Evolutionary conservation across 2,888 invertebrate genomes (phyloP), one percentile per base, ranked within the genome.

Genomic region (Drosophila incognita): DNA sequence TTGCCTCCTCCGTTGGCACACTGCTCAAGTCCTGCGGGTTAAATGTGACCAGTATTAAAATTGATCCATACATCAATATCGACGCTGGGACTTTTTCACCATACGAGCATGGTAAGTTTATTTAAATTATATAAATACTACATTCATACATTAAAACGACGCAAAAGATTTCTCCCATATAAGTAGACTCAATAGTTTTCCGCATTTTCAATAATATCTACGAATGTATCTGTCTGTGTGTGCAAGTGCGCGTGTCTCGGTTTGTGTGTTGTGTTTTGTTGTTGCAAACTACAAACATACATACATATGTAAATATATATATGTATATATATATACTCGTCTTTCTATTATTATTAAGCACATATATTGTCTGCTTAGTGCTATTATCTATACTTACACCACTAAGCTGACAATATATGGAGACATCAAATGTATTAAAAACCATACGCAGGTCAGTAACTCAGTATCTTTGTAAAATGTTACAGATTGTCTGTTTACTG

Each of bases 61-160:
- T 99, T 92, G 99, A 99, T 94, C 99, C 99, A 0, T 99, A 99
- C 92, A 98, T 99, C 81, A 99, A 99, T 94, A 98, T 99, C 74
- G 99, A 99, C 93, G 99, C 99, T 78, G 99, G 99, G 71, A 99
- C 99, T 29, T 99, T 99, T 94, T 99, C 99, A 13, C 99, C 99
- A 0, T 99, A 98, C 92, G 99, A 99, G 92, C 99, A 99, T 93
- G 99, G 99, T 98, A 94, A 94, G 94, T 56, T 21, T n/a, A 15
- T 49, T 10, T 11, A 18, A 46, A 46, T 46, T 27, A 15, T 40
- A n/a, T 42, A 49, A 11, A n/a, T 52, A 49, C 24, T 4, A 42
- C 13, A 31, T 21, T 29, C 4, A 36, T 54, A 21, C 5, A 38
- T 21, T 8, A 24, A 33, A 68, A 68, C 62, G 48, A 27, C 69